Conservation (phyloP, 2,888 invertebrate genomes). For the Vesta saturnalis region DNA sequence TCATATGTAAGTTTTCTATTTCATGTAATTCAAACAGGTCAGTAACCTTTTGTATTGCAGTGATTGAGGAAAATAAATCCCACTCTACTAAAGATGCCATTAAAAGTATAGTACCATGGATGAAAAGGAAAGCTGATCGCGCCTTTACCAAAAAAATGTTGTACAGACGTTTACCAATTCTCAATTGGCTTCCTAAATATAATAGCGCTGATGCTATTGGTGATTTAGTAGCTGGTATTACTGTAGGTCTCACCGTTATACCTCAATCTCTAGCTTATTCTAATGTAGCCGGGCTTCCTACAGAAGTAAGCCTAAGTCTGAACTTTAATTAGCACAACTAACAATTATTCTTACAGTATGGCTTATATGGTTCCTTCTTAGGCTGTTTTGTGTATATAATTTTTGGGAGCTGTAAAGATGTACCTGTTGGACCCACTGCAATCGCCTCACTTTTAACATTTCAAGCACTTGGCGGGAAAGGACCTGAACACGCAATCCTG, state of each 20-base stretch:
- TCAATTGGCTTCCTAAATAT: slow-evolving; percentile 83
- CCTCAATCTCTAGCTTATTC: slow-evolving; percentile 89
- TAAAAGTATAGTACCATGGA: slow-evolving; percentile 56
- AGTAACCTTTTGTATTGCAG: slow-evolving; percentile 37
- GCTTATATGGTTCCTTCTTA: slow-evolving; percentile 92
- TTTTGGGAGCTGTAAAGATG: slow-evolving; percentile 91
- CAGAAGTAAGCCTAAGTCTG: slow-evolving; percentile 64
- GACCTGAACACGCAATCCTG: slow-evolving; percentile 76
- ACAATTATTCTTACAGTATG: slow-evolving; percentile 70
- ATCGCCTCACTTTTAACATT: slow-evolving; percentile 88
- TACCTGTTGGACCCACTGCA: slow-evolving; percentile 93
- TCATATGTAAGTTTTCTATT: slow-evolving; percentile 62
- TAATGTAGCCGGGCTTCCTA: slow-evolving; percentile 80
- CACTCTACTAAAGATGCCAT: slow-evolving; percentile 41
- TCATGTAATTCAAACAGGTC: neutral
- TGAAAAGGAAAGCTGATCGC: slow-evolving; percentile 61
- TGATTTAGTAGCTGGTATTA: slow-evolving; percentile 90
- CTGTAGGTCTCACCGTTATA: slow-evolving; percentile 93
- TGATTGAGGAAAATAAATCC: slow-evolving; percentile 47
- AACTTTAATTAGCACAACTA: neutral
- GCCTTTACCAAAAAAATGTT: slow-evolving; percentile 75
- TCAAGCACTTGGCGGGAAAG: slow-evolving; percentile 75
- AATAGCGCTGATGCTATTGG: slow-evolving; percentile 77
- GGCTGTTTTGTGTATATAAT: slow-evolving; percentile 91
- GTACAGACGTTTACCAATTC: slow-evolving; percentile 77